These are phyloP conservation scores for Plectrocnemia conspersa DNA, from an alignment of 1,140 invertebrate genomes.

Conservation along the genomic window DNA sequence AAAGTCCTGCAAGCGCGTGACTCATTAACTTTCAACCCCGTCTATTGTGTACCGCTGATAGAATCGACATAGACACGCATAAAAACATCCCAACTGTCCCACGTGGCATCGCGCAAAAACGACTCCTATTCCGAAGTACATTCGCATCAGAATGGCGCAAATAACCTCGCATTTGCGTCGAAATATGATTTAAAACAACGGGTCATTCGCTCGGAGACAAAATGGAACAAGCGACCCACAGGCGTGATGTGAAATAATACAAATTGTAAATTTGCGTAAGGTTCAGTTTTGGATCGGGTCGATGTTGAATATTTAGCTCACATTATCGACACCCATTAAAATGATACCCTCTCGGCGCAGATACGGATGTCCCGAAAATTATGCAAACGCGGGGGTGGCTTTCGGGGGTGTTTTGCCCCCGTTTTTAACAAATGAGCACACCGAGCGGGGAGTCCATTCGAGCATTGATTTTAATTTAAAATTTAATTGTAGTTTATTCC, in stretches of 20 bases:
- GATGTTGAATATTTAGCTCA: conserved; percentile 13
- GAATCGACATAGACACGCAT: not conserved
- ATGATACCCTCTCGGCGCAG: conserved; percentile 7
- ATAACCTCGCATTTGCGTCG: too few species aligned
- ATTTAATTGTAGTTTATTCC: conserved; percentile 53
- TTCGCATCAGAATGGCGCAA: too few species aligned
- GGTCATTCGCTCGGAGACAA: too few species aligned
- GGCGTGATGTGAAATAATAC: too few species aligned
- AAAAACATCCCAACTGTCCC: not conserved
- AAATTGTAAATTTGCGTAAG: too few species aligned
- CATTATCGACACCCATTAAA: conserved; percentile 34
- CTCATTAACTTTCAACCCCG: conserved; percentile 36
- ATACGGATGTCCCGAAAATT: conserved; percentile 33
- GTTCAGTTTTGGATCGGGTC: too few species aligned
- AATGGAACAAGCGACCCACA: too few species aligned
- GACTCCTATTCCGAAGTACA: too few species aligned
- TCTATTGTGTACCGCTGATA: conserved; percentile 24
- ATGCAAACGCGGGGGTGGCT: too few species aligned
- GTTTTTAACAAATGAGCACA: conserved; percentile 33
- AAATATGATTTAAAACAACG: too few species aligned
- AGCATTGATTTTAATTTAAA: conserved; percentile 56
- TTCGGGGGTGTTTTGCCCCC: too few species aligned
- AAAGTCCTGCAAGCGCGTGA: conserved; percentile 31
- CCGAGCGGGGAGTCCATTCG: conserved; percentile 37
- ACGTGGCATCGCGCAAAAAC: too few species aligned